Evolutionary conservation across 2,113 vertebrate genomes (phyloP).

Genomic region (Colistium nudipinnis): DNA sequence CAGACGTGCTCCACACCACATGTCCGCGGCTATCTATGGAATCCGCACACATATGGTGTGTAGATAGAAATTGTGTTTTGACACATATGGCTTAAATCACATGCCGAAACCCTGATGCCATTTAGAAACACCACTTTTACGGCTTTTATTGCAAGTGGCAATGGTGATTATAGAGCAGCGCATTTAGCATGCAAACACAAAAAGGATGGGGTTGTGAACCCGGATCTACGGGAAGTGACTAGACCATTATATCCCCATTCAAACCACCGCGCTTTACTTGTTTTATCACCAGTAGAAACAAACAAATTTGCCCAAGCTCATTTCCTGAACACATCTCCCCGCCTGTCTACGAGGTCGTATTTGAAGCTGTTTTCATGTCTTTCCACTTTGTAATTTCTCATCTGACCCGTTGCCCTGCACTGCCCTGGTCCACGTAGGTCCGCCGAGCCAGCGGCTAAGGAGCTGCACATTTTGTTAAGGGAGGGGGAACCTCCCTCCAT

Average conservation of each 20-base stretch:
- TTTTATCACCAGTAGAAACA: constrained; percentile 22
- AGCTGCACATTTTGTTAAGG: constrained; percentile 27
- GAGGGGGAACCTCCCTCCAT: constrained; percentile 25
- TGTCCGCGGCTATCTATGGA: constrained; percentile 32
- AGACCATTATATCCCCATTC: constrained; percentile 28
- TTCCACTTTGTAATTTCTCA: constrained; percentile 19
- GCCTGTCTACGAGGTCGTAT: constrained; percentile 2
- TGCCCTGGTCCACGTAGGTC: constrained; percentile 14
- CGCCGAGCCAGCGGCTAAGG: constrained; percentile 37
- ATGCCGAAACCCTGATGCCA: constrained; percentile 41
- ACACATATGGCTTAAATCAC: constrained; percentile 64
- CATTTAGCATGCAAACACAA: constrained; percentile 52
- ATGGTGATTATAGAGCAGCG: constrained; percentile 53
- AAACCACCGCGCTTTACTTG: constrained; percentile 5
- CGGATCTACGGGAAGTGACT: constrained; percentile 9
- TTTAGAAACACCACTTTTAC: constrained; percentile 56
- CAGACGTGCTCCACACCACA: constrained; percentile 22
- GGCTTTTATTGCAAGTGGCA: constrained; percentile 56
- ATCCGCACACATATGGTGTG: constrained; percentile 50
- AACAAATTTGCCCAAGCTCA: neutral
- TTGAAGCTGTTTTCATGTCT: constrained; percentile 21
- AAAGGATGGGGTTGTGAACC: constrained; percentile 20
- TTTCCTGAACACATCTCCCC: constrained; percentile 36
- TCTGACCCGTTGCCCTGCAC: constrained; percentile 37
- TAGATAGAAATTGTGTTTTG: constrained; percentile 53